Evolutionary conservation across 2,888 invertebrate genomes (phyloP).

Genomic region (Drosophila tripunctata): DNA sequence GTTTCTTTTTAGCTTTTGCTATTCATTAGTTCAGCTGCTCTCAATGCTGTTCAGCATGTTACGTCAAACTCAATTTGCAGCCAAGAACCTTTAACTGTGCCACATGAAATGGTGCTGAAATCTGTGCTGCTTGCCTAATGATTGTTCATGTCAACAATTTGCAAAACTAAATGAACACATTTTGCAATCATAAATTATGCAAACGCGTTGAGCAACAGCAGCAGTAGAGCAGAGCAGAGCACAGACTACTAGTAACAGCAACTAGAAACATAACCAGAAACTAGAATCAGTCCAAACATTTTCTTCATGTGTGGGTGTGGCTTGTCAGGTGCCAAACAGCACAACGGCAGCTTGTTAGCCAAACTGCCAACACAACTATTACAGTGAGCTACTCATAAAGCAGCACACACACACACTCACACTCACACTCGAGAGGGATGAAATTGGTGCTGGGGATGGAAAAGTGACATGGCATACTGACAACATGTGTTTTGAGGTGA

Average conservation of each 20-base stretch:
- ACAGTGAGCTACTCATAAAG: slow-evolving; percentile 47
- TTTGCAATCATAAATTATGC: slow-evolving; percentile 77
- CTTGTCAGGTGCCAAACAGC: slow-evolving; percentile 54
- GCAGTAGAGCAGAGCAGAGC: slow-evolving; percentile 9
- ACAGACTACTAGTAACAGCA: slow-evolving; percentile 24
- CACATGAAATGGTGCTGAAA: slow-evolving; percentile 67
- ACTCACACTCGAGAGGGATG: too few relatives aligned
- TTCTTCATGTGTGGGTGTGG: slow-evolving; percentile 10
- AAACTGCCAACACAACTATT: slow-evolving; percentile 69
- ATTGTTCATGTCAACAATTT: slow-evolving; percentile 79
- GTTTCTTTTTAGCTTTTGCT: neutral
- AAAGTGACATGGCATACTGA: slow-evolving; percentile 60
- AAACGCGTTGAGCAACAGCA: slow-evolving; percentile 52
- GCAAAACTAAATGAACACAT: slow-evolving; percentile 80
- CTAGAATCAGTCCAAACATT: slow-evolving; percentile 10
- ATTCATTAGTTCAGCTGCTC: slow-evolving; percentile 17
- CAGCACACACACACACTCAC: slow-evolving; percentile 26
- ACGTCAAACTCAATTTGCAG: slow-evolving; percentile 3
- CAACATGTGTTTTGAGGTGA: slow-evolving; percentile 78
- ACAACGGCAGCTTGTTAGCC: slow-evolving; percentile 70
- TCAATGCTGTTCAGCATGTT: slow-evolving; percentile 26
- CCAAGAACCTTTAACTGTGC: slow-evolving; percentile 10
- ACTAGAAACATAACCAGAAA: neutral
- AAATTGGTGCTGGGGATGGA: neutral
- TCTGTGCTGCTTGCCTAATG: slow-evolving; percentile 68